Percentiles rank a stretch among this genome's conserved stretches.
These are phyloP conservation scores for Lates japonicus DNA, from an alignment of 2,797 vertebrate genomes.

Conservation along the genomic window DNA sequence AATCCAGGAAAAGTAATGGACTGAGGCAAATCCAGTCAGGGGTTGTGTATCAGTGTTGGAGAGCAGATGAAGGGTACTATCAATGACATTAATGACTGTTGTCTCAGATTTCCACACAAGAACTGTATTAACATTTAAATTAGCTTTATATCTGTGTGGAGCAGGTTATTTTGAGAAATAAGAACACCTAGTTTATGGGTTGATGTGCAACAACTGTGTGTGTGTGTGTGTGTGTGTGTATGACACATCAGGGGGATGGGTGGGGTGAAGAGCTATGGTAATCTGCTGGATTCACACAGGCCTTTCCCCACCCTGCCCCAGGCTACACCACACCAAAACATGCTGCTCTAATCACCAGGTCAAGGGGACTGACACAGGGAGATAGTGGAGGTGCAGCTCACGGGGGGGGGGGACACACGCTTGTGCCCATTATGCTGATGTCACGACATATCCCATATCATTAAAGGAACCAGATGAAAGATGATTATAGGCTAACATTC, in stretches of 20 bases:
- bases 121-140: background rate
- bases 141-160: background rate
- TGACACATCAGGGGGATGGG: constrained; percentile 69
- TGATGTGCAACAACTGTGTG: constrained; percentile 4
- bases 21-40: constrained; percentile 3
- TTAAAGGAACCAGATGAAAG: constrained; percentile 34
- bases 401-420: constrained; percentile 16
- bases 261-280: constrained; percentile 79
- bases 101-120: background rate
- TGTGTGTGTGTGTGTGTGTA: constrained; percentile 8
- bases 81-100: background rate
- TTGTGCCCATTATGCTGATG: constrained; percentile 44
- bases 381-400: constrained; percentile 77
- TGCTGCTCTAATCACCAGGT: constrained; percentile 76
- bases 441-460: constrained; percentile 32
- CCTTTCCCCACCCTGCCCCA: constrained; percentile 82
- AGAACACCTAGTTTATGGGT: background rate
- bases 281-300: constrained; percentile 86
- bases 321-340: constrained; percentile 76
- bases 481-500: background rate
- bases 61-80: background rate
- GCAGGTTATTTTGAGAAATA: background rate
- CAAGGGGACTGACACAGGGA: constrained; percentile 72
- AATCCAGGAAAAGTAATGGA: constrained; percentile 37
- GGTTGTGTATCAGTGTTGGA: background rate